phyloP scores from a whole-genome alignment of 2,113 vertebrate genomes.

The Macrotis lagotis region DNA sequence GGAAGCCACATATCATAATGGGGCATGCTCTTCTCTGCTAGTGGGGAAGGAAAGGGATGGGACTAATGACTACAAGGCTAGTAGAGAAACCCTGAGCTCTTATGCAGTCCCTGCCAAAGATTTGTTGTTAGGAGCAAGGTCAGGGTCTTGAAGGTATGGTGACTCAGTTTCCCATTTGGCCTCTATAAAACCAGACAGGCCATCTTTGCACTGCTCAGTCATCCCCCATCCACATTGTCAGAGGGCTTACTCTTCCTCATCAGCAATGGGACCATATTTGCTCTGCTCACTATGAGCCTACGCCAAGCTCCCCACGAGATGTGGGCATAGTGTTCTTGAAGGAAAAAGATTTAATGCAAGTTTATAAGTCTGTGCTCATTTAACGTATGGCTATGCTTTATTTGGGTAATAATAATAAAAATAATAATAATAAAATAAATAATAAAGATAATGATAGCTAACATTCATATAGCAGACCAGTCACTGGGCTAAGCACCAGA shows the following conservation, averaged over 20 bases:
- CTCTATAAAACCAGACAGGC: background rate
- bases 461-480: no score
- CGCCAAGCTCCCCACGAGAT: background rate
- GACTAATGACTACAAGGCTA: background rate
- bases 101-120: background rate
- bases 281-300: background rate
- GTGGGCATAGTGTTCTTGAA: background rate
- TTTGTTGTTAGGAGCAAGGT: background rate
- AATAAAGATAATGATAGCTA: no score
- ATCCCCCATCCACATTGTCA: background rate
- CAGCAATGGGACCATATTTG: background rate
- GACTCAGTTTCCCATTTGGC: background rate
- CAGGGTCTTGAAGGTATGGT: background rate
- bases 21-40: no score
- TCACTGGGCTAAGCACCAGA: no score
- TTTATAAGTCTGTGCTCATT: background rate
- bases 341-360: background rate
- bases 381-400: background rate
- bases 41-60: background rate
- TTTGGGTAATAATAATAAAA: no score
- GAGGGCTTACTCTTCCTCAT: background rate
- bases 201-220: background rate
- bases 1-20: constrained; percentile 16
- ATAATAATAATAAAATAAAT: no score
- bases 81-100: background rate